Evolutionary conservation across 2,113 vertebrate species (phyloP).

Genomic region (Varanus salvator): DNA sequence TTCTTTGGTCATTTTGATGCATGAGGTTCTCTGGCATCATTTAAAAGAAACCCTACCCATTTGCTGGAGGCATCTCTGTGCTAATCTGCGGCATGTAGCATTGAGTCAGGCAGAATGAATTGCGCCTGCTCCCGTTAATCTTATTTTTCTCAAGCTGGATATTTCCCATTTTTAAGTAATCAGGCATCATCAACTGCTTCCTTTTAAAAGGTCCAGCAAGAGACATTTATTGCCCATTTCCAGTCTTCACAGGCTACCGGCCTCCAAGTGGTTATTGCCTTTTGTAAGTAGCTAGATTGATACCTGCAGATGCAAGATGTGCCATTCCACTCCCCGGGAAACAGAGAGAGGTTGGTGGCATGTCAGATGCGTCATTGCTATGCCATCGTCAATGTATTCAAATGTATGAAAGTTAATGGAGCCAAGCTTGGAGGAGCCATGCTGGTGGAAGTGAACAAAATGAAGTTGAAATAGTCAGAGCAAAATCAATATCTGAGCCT

Average conservation of each 20-base stretch:
- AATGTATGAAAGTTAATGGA: background rate
- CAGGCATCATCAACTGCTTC: background rate
- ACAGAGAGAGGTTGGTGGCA: background rate
- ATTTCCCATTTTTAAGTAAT: background rate
- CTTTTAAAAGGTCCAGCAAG: background rate
- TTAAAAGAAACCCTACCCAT: background rate
- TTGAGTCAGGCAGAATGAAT: background rate
- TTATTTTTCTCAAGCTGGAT: background rate
- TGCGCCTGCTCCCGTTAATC: background rate
- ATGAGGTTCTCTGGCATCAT: background rate
- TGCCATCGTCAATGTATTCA: background rate
- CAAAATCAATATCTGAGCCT: background rate
- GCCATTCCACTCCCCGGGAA: background rate
- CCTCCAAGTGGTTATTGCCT: background rate
- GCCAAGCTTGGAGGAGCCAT: background rate
- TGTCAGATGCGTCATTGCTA: background rate
- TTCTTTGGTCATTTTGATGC: background rate
- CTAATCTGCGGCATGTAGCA: background rate
- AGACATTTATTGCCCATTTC: background rate
- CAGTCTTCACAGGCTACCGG: background rate
- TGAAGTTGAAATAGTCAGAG: background rate
- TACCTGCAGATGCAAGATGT: background rate
- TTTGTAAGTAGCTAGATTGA: background rate
- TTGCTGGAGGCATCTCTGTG: background rate
- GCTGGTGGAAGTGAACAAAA: background rate